phyloP scores from a whole-genome alignment of 2,113 vertebrate species.

The Osmerus eperlanus region DNA sequence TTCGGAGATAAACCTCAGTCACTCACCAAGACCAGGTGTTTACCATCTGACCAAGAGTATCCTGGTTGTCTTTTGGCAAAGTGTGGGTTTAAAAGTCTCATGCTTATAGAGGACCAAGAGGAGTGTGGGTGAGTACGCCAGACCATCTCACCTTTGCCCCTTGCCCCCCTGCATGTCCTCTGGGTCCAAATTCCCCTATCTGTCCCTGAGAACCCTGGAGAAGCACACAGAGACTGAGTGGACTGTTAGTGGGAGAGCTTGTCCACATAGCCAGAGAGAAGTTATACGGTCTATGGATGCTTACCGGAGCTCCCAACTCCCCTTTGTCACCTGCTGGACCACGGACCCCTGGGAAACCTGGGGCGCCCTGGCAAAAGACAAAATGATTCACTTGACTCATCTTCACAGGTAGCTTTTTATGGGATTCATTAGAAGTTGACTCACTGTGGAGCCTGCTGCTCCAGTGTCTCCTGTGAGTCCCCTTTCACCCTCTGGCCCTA shows the following conservation, averaged over 20 bases:
- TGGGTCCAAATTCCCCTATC: slow-evolving; percentile 28
- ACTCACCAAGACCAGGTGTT: too few relatives aligned
- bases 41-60: not conserved
- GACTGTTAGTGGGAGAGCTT: not conserved
- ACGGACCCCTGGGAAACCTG: slow-evolving; percentile 38
- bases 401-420: too few relatives aligned
- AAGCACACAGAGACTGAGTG: not conserved
- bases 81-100: not conserved
- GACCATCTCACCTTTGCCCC: slow-evolving; percentile 22
- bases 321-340: slow-evolving; percentile 28
- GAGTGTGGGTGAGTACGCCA: not conserved
- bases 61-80: not conserved
- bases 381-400: not conserved
- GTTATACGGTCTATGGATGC: not conserved
- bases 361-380: slow-evolving; percentile 21
- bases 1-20: not conserved
- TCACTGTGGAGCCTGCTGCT: slow-evolving; percentile 26
- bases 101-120: not conserved
- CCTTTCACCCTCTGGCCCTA: slow-evolving; percentile 32
- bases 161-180: slow-evolving; percentile 31
- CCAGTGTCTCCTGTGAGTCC: slow-evolving; percentile 23
- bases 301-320: slow-evolving; percentile 22
- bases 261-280: not conserved
- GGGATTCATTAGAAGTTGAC: slow-evolving; percentile 6
- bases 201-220: slow-evolving; percentile 32